These are phyloP conservation scores for Amphimedon queenslandica DNA, from an alignment of 37 sponge, comb jelly and placozoan genomes.

Conservation along the genomic window DNA sequence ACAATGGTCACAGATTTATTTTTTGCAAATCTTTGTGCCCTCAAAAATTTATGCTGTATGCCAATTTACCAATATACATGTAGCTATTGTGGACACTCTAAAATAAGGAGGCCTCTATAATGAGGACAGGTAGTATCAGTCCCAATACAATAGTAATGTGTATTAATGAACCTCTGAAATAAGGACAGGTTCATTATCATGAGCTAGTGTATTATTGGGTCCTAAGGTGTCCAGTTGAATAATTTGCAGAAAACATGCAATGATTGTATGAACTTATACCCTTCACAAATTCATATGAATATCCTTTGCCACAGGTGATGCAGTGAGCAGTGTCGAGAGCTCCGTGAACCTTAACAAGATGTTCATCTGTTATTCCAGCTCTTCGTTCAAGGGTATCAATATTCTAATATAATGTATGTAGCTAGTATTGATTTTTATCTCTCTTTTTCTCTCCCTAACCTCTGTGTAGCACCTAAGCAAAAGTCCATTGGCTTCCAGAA, in stretches of 20 bases:
- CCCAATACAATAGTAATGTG: too few species aligned
- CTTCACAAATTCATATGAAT: constrained; percentile 69
- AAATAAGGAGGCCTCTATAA: too few species aligned
- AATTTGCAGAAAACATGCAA: background rate
- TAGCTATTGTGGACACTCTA: too few species aligned
- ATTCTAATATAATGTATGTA: constrained; percentile 46
- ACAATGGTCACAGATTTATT: too few species aligned
- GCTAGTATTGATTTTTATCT: background rate
- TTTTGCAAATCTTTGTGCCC: too few species aligned
- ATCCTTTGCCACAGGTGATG: constrained; percentile 65
- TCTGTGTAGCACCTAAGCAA: constrained; percentile 90
- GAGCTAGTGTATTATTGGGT: too few species aligned
- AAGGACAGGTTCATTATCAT: background rate
- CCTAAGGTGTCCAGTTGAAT: too few species aligned
- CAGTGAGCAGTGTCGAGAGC: constrained; percentile 87
- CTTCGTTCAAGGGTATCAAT: constrained; percentile 93
- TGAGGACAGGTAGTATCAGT: too few species aligned
- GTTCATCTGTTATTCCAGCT: constrained; percentile 71
- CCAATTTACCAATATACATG: background rate
- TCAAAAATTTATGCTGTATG: background rate
- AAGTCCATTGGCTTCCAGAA: constrained; percentile 80
- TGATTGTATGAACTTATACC: too few species aligned
- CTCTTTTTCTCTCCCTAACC: constrained; percentile 15
- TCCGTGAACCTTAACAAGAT: constrained; percentile 92
- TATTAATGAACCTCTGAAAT: too few species aligned